phyloP scores from a whole-genome alignment of 35 echinoderm and acorn worm species.

The Hemicentrotus pulcherrimus region DNA sequence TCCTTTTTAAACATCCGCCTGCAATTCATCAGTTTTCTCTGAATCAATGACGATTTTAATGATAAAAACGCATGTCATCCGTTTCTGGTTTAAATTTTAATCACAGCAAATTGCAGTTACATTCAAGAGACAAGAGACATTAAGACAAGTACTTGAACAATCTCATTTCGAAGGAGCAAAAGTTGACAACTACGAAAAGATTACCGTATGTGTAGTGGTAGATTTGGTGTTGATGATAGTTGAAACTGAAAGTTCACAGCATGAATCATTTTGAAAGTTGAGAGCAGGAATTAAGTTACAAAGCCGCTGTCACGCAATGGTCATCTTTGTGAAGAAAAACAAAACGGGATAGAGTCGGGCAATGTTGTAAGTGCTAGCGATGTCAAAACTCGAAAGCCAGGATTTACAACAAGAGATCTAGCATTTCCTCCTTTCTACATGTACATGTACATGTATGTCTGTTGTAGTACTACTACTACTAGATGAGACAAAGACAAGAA shows the following conservation, averaged over 20 bases:
- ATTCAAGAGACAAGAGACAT: too few relatives aligned
- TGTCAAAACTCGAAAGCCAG: background rate
- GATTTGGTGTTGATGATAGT: background rate
- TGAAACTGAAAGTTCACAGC: background rate
- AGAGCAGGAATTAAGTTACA: background rate
- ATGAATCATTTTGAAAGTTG: constrained; percentile 21
- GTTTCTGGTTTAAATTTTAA: background rate
- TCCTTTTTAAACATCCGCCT: background rate
- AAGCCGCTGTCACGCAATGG: background rate
- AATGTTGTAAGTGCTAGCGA: background rate
- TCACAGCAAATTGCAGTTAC: background rate
- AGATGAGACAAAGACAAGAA: background rate
- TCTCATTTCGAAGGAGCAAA: background rate
- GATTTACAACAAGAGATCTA: background rate
- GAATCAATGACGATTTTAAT: background rate
- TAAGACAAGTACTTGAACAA: background rate
- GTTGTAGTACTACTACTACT: too few relatives aligned
- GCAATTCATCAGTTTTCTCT: background rate
- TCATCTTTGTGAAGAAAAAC: background rate
- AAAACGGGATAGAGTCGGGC: background rate
- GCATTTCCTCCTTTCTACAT: background rate
- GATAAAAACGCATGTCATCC: background rate
- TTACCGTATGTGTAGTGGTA: background rate
- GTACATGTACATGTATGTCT: too few relatives aligned
- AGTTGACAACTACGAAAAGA: background rate